Evolutionary conservation across 1,140 invertebrate genomes (phyloP).

Genomic region (Adoxophyes honmai): DNA sequence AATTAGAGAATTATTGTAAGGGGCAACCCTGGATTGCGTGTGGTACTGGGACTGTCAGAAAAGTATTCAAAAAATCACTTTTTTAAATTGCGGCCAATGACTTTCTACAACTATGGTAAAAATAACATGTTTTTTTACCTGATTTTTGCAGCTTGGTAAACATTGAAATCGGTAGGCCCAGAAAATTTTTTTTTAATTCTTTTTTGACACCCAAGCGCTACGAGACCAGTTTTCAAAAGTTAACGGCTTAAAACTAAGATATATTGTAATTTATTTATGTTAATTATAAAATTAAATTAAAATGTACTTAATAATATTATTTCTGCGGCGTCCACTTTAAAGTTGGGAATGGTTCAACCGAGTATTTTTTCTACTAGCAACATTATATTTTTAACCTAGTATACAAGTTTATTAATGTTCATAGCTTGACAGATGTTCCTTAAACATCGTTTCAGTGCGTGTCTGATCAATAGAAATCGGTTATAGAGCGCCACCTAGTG

Average conservation of each 20-base stretch:
- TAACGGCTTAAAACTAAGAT: slow-evolving; percentile 6
- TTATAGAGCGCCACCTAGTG: no score
- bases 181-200: background rate
- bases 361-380: background rate
- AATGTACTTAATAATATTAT: slow-evolving; percentile 13
- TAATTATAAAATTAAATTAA: background rate
- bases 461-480: no score
- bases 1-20: slow-evolving; percentile 25
- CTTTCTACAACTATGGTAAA: no score
- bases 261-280: slow-evolving; percentile 11
- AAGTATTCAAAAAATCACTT: background rate
- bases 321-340: background rate
- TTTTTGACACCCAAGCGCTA: slow-evolving; percentile 1
- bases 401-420: no score
- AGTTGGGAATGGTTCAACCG: background rate
- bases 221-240: slow-evolving; percentile 2
- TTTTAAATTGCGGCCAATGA: no score
- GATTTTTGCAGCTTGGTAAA: no score
- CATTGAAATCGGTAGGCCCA: no score
- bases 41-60: background rate
- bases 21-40: background rate
- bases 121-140: no score
- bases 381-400: no score
- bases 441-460: no score
- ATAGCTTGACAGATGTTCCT: no score